Percentiles rank a stretch among this genome's conserved stretches.
phyloP scores from a whole-genome alignment of 2,113 vertebrate species.

The Mustela lutreola region DNA sequence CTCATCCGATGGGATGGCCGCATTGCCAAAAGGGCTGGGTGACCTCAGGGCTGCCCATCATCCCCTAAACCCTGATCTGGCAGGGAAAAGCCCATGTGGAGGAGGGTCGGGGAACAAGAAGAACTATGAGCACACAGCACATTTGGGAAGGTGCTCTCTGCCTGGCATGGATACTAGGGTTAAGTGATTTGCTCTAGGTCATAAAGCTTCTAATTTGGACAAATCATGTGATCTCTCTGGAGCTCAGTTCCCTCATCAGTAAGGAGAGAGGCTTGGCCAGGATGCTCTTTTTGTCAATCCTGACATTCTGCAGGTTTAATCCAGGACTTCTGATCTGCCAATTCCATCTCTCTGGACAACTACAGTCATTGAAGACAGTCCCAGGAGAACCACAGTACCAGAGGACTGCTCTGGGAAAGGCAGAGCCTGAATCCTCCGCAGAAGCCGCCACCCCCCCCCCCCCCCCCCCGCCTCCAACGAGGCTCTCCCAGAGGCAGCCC shows the following conservation, averaged over 20 bases:
- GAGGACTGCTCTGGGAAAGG: not conserved
- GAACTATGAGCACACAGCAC: not conserved
- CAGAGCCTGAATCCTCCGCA: not conserved
- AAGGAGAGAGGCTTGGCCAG: not conserved
- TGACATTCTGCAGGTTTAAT: not conserved
- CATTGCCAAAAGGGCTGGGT: slow-evolving; percentile 43
- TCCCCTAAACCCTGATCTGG: not conserved
- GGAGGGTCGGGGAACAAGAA: not conserved
- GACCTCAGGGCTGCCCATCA: slow-evolving; percentile 39
- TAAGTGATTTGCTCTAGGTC: not conserved
- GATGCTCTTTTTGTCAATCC: not conserved
- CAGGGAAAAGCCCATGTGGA: not conserved
- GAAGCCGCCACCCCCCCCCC: not conserved
- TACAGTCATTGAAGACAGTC: not conserved
- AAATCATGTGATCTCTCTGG: not conserved
- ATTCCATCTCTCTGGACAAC: not conserved
- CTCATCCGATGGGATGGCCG: not conserved
- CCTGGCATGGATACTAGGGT: not conserved
- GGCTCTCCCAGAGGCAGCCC: not conserved
- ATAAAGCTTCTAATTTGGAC: not conserved
- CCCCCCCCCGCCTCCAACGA: not conserved
- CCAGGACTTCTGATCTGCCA: not conserved
- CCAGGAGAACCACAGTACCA: not conserved
- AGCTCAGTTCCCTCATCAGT: not conserved
- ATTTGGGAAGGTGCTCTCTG: not conserved